Evolutionary conservation across 2,888 invertebrate genomes (phyloP).

Genomic region (Atethmia centrago): DNA sequence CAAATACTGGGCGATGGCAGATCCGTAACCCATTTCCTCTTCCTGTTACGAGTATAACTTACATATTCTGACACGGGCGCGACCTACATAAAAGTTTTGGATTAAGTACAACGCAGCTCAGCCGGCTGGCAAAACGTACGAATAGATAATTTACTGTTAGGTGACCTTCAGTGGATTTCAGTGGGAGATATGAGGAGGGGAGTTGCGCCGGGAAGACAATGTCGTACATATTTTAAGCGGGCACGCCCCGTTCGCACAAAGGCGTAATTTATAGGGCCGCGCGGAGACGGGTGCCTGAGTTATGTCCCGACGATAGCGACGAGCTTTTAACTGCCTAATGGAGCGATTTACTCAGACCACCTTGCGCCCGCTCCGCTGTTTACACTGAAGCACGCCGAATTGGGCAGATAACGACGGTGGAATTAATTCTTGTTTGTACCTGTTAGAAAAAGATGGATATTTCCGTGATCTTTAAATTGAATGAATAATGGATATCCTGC

Average conservation of each 20-base stretch:
- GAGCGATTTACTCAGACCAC: slow-evolving; percentile 89
- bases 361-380: slow-evolving; percentile 85
- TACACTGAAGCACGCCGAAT: slow-evolving; percentile 78
- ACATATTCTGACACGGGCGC: slow-evolving; percentile 67
- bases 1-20: slow-evolving; percentile 73
- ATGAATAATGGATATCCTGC: slow-evolving; percentile 45
- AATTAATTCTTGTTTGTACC: slow-evolving; percentile 73
- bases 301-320: slow-evolving; percentile 89
- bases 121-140: slow-evolving; percentile 75
- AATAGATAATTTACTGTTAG: slow-evolving; percentile 84
- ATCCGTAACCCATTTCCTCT: slow-evolving; percentile 66
- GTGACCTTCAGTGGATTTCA: slow-evolving; percentile 83
- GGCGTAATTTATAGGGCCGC: slow-evolving; percentile 89
- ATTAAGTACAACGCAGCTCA: slow-evolving; percentile 73
- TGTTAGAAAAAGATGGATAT: slow-evolving; percentile 62
- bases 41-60: slow-evolving; percentile 61
- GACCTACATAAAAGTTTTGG: slow-evolving; percentile 80
- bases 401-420: slow-evolving; percentile 71
- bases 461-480: slow-evolving; percentile 60
- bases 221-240: slow-evolving; percentile 90
- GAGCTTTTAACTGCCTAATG: slow-evolving; percentile 91
- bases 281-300: slow-evolving; percentile 89
- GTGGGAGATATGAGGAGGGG: slow-evolving; percentile 85
- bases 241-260: slow-evolving; percentile 89
- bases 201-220: slow-evolving; percentile 87